Percentiles rank a stretch among this genome's conserved stretches.
phyloP scores from a whole-genome alignment of 1,140 invertebrate genomes.

The Drosophila bocki region DNA sequence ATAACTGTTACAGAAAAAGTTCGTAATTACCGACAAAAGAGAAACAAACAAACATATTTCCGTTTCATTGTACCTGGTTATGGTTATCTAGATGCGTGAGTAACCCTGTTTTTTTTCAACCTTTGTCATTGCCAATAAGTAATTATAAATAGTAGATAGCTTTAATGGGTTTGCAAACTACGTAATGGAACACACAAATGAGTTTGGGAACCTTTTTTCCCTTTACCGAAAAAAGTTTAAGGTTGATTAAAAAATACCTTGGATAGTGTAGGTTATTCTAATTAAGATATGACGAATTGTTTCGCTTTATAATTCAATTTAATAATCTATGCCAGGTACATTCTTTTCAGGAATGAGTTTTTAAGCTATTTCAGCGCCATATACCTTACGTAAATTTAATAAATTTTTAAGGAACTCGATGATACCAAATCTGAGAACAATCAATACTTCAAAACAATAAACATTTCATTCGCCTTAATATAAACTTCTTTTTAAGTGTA shows the following conservation, averaged over 20 bases:
- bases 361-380: too few relatives aligned
- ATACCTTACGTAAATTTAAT: too few relatives aligned
- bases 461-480: background rate
- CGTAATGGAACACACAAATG: background rate
- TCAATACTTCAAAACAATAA: background rate
- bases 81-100: slow-evolving; percentile 21
- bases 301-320: background rate
- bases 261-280: background rate
- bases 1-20: slow-evolving; percentile 39
- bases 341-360: too few relatives aligned
- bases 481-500: background rate
- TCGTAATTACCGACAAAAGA: slow-evolving; percentile 14
- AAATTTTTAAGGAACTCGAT: too few relatives aligned
- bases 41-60: slow-evolving; percentile 19
- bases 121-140: slow-evolving; percentile 31
- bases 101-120: slow-evolving; percentile 20
- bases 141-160: slow-evolving; percentile 23
- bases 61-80: slow-evolving; percentile 32
- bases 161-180: slow-evolving; percentile 10
- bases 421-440: background rate
- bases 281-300: background rate
- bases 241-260: background rate
- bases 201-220: background rate
- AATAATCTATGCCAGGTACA: too few relatives aligned
- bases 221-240: background rate